Conservation (phyloP, 2,113 vertebrate genomes). For the Calyptommatus sinebrachiatus region DNA sequence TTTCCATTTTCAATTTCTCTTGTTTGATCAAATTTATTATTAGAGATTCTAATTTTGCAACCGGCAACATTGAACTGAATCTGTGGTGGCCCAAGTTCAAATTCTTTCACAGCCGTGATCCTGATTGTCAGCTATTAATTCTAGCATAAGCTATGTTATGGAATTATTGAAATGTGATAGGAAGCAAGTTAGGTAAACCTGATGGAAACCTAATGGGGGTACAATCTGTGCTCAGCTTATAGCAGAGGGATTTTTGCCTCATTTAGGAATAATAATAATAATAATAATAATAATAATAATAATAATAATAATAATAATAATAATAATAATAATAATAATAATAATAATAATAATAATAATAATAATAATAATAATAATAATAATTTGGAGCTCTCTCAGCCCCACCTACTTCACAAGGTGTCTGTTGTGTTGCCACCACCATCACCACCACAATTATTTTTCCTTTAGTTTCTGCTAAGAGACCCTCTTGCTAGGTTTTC, state of each 20-base stretch:
- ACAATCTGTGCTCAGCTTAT: background rate
- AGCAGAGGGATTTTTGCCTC: constrained; percentile 25
- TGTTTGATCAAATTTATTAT: background rate
- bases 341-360: too few species aligned
- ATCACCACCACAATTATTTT: too few species aligned
- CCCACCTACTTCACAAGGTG: too few species aligned
- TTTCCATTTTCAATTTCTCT: background rate
- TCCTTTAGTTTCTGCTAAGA: too few species aligned
- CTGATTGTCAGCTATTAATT: background rate
- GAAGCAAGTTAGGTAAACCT: background rate
- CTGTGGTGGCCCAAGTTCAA: background rate
- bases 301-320: too few species aligned
- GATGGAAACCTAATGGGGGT: background rate
- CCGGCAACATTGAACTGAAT: background rate
- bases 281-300: too few species aligned
- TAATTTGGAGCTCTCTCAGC: too few species aligned
- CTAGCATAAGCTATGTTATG: background rate
- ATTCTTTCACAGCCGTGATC: background rate
- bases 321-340: too few species aligned
- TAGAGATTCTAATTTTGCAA: background rate
- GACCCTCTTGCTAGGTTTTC: too few species aligned
- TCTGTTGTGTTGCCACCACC: too few species aligned
- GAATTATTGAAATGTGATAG: background rate
- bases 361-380: too few species aligned
- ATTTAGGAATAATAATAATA: background rate